Conservation (phyloP, 2,113 vertebrate genomes). For the Leptobrachium leishanense region DNA sequence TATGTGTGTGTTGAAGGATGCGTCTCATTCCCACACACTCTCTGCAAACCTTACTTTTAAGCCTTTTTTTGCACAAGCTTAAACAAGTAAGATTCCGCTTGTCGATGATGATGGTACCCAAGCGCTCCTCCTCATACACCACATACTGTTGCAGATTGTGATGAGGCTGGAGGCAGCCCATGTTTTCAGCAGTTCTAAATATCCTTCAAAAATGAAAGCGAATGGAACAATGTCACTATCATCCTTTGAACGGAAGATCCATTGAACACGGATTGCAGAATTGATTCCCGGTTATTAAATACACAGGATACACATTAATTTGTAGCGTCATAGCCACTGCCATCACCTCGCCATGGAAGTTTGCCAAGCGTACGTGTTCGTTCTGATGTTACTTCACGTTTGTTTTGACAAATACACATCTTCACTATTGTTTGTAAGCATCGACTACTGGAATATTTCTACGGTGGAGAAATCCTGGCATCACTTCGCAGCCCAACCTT, state of each 20-base stretch:
- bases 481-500: no score
- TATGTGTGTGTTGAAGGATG: neutral
- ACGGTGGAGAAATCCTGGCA: no score
- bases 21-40: neutral
- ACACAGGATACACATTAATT: neutral
- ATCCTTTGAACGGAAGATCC: no score
- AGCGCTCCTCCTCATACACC: neutral
- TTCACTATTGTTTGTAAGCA: neutral
- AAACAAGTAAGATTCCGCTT: neutral
- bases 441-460: no score
- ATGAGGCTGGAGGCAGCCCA: neutral
- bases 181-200: no score
- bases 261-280: no score
- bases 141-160: neutral
- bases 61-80: conserved; percentile 29
- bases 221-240: no score
- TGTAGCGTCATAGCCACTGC: neutral
- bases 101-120: neutral
- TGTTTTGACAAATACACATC: neutral
- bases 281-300: no score
- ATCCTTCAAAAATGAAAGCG: no score
- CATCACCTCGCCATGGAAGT: neutral
- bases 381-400: neutral
- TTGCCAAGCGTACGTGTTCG: neutral
- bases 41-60: conserved; percentile 14